Percentiles rank a stretch among this genome's conserved stretches.
These are phyloP conservation scores for Tamias sibiricus DNA, from an alignment of 2,113 vertebrate species.

Conservation along the genomic window DNA sequence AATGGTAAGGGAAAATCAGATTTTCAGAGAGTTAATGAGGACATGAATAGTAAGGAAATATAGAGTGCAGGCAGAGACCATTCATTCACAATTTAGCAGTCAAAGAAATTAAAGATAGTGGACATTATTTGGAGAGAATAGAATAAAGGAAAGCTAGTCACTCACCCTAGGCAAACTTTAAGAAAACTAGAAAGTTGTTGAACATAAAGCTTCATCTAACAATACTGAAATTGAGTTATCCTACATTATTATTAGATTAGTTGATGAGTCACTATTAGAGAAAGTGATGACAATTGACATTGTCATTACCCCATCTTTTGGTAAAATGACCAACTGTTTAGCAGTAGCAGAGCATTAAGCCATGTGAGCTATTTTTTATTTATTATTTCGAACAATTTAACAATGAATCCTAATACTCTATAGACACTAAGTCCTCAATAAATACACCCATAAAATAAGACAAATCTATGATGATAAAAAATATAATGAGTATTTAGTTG, in stretches of 20 bases:
- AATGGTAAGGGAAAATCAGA: not conserved
- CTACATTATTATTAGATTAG: not conserved
- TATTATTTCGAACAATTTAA: not conserved
- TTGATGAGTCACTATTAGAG: not conserved
- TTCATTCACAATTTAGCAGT: not conserved
- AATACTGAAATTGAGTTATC: not conserved
- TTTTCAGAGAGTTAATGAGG: not conserved
- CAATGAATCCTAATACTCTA: not conserved
- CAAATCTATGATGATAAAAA: not conserved
- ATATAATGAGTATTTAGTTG: not conserved
- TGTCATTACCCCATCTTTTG: too few species aligned
- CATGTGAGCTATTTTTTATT: not conserved
- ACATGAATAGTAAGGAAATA: not conserved
- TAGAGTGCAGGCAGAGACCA: not conserved
- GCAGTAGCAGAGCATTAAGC: not conserved
- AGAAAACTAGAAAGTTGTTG: not conserved
- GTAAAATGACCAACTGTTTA: not conserved
- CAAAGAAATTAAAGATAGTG: conserved; percentile 32
- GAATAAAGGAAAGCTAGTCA: not conserved
- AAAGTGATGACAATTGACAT: not conserved
- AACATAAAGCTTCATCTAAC: not conserved
- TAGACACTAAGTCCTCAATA: not conserved
- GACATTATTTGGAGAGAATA: not conserved
- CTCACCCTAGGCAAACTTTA: not conserved
- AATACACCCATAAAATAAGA: not conserved